Evolutionary conservation across 2,888 invertebrate genomes (phyloP).

Genomic region (Cosmia trapezina): DNA sequence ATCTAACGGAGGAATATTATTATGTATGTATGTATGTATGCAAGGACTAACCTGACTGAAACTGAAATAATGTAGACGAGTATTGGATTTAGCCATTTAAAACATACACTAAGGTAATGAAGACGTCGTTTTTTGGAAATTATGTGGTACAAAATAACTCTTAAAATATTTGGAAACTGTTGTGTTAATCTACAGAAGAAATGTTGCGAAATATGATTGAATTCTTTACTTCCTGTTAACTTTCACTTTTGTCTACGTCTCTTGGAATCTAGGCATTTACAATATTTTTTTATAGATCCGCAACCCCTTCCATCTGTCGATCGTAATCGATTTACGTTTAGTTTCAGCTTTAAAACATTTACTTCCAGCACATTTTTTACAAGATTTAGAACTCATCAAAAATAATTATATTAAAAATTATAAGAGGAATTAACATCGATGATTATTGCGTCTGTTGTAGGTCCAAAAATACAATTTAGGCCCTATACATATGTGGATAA

Average conservation of each 20-base stretch:
- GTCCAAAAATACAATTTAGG: constrained; percentile 50
- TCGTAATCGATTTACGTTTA: constrained; percentile 12
- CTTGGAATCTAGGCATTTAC: constrained; percentile 2
- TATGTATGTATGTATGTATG: neutral
- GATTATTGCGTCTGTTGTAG: constrained; percentile 55
- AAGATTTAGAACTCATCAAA: constrained; percentile 5
- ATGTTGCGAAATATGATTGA: constrained; percentile 25
- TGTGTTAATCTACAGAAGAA: constrained; percentile 6
- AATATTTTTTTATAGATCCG: neutral
- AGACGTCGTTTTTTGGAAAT: constrained; percentile 11
- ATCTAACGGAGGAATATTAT: constrained; percentile 15
- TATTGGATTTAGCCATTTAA: constrained; percentile 23
- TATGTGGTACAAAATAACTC: constrained; percentile 50
- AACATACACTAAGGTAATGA: constrained; percentile 23
- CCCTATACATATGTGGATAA: constrained; percentile 46
- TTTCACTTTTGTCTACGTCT: neutral
- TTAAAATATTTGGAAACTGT: constrained; percentile 24
- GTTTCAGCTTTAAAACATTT: constrained; percentile 10
- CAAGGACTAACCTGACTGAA: neutral
- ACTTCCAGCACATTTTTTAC: constrained; percentile 15
- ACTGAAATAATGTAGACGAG: neutral
- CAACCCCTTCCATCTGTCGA: neutral
- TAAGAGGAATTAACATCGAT: constrained; percentile 41
- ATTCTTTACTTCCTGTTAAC: neutral
- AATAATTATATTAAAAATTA: constrained; percentile 16